Base-by-base conservation (phyloP, 2,888 invertebrate species). In the Zygothrica quintamaculata region DNA sequence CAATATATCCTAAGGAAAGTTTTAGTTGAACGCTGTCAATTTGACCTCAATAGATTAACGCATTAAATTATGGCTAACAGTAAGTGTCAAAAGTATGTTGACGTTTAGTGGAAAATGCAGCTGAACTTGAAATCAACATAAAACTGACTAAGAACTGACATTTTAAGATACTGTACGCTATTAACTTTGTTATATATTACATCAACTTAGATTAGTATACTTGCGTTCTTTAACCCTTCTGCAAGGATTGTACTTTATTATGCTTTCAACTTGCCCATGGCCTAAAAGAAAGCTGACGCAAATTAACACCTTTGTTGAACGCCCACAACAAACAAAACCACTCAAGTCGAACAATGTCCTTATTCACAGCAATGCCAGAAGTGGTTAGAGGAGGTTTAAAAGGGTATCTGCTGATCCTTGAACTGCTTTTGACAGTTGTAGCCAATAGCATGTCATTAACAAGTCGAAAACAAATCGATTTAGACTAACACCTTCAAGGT, bases 11-110 rank as follows among this genome's bases (percentile, higher is more conserved):
- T n/a, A 33, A 42, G 42, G 6, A 8, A 6, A 33, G 16, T 34
- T 56, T 9, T 13, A 42, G 39, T 15, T 42, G 31, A 56, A 55
- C 26, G 48, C 40, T 48, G 56, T 53, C 74, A 44, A 47, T 61
- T 44, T 74, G 72, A 57, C 74, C 69, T 74, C 68, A 73, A 73
- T 73, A 68, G 65, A 73, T 68, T 68, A 69, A 73, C 68, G 64
- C 74, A 73, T 60, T 73, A 73, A 73, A 68, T 51, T 47, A 58
- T 57, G 8, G 18, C 5, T 22, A 37, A 61, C 57, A 74, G 37
- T 61, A 39, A 22, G 37, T 56, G 51, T 18, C 36, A 65, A 51
- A 31, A 39, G 48, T 60, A 55, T 53, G 34, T 34, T 37, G 13
- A 48, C 51, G 6, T 12, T n/a, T 31, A 22, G 3, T 8, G 7